Evolutionary conservation across 2,113 vertebrate genomes (phyloP).

Genomic region (Hoplias malabaricus): DNA sequence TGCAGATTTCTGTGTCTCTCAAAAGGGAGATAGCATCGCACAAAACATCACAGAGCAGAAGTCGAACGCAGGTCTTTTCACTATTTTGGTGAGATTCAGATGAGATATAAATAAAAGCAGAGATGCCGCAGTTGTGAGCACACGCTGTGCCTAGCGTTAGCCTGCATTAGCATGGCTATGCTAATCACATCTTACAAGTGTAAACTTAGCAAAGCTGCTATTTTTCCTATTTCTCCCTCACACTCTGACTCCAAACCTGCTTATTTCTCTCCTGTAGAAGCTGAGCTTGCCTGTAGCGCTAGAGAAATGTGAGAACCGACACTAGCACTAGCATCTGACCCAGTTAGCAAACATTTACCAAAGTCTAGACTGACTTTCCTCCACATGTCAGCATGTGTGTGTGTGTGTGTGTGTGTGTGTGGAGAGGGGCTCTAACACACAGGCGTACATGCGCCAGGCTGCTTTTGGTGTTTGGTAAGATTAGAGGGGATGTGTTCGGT

Average conservation of each 20-base stretch:
- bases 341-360: constrained; percentile 36
- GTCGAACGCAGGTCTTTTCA: background rate
- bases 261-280: constrained; percentile 6
- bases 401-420: background rate
- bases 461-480: background rate
- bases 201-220: background rate
- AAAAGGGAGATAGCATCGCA: background rate
- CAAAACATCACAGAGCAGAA: background rate
- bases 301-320: background rate
- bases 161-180: background rate
- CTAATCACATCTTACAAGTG: background rate
- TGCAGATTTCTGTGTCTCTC: background rate
- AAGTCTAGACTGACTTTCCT: constrained; percentile 23
- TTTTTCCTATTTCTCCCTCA: too few relatives aligned
- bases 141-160: constrained; percentile 3
- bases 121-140: background rate
- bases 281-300: too few relatives aligned
- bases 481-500: background rate
- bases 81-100: background rate
- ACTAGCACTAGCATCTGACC: constrained; percentile 19
- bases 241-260: background rate
- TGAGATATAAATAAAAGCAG: background rate
- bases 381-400: background rate
- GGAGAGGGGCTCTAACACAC: constrained; percentile 12
- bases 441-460: constrained; percentile 7